These are phyloP conservation scores for Eupristina koningsbergeri DNA, from an alignment of 1,140 invertebrate species.

Conservation along the genomic window DNA sequence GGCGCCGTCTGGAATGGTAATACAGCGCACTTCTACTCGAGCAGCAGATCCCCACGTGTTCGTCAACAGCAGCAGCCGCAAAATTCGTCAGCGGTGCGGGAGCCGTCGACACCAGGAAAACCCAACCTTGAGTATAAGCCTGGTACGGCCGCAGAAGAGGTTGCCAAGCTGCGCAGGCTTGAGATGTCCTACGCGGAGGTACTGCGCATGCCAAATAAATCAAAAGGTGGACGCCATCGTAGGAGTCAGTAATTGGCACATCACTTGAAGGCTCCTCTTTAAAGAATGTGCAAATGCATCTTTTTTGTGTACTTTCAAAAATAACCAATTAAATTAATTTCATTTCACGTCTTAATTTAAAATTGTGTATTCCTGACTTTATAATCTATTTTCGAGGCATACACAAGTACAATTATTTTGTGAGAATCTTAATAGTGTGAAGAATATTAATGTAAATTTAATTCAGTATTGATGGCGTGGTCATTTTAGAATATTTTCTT, in stretches of 20 bases:
- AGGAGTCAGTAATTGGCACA: not conserved
- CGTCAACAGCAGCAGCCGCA: conserved; percentile 61
- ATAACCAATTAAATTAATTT: not conserved
- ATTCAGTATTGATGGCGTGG: conserved; percentile 52
- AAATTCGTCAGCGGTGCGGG: conserved; percentile 48
- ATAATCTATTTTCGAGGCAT: not conserved
- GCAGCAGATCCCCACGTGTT: conserved; percentile 73
- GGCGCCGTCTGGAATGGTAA: conserved; percentile 78
- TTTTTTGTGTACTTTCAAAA: not conserved
- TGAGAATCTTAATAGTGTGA: conserved; percentile 14
- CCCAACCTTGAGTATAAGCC: conserved; percentile 73
- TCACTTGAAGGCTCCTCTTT: not conserved
- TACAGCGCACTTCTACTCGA: conserved; percentile 77
- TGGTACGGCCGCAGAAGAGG: conserved; percentile 84
- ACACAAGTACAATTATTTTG: not conserved
- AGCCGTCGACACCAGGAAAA: too few species aligned
- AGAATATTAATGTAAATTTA: conserved; percentile 17
- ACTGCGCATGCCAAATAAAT: conserved; percentile 79
- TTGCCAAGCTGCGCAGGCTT: conserved; percentile 84
- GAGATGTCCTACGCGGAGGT: conserved; percentile 89
- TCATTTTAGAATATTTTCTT: conserved; percentile 52
- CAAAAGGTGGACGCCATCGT: conserved; percentile 55
- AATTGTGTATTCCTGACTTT: not conserved
- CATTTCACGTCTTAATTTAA: not conserved
- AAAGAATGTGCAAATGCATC: not conserved